Evolutionary conservation across 1,140 invertebrate species (phyloP).

Genomic region (Hycleus phaleratus): DNA sequence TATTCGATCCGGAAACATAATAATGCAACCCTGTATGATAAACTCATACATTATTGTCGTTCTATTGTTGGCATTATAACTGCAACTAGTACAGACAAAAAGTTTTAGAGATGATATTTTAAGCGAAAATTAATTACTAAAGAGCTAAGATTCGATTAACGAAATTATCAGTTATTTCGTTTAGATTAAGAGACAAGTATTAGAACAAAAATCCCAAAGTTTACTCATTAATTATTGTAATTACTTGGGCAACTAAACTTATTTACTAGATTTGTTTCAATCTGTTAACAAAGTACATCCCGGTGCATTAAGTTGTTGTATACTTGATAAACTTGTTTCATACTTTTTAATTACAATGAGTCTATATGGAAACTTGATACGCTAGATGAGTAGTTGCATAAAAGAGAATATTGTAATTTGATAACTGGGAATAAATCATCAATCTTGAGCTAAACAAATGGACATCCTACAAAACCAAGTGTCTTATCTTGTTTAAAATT

Average conservation of each 20-base stretch:
- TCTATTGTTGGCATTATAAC: background rate
- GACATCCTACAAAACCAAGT: too few relatives aligned
- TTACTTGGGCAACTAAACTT: slow-evolving; percentile 7
- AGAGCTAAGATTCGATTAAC: too few relatives aligned
- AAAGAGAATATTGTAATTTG: too few relatives aligned
- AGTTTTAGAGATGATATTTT: too few relatives aligned
- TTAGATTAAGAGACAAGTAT: too few relatives aligned
- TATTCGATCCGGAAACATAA: slow-evolving; percentile 6
- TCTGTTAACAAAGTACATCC: slow-evolving; percentile 13
- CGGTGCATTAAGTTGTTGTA: slow-evolving; percentile 13
- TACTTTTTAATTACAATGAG: slow-evolving; percentile 10
- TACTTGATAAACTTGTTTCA: slow-evolving; percentile 8
- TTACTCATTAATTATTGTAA: slow-evolving; percentile 8
- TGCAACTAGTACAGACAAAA: too few relatives aligned
- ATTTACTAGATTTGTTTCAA: slow-evolving; percentile 13
- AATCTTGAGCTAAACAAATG: too few relatives aligned
- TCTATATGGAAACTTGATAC: slow-evolving; percentile 3
- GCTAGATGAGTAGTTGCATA: too few relatives aligned
- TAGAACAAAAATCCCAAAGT: background rate
- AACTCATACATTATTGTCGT: slow-evolving; percentile 7
- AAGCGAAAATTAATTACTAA: background rate
- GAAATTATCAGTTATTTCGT: too few relatives aligned
- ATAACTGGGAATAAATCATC: too few relatives aligned
- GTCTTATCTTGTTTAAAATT: too few relatives aligned
- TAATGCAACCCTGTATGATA: slow-evolving; percentile 7